phyloP scores from a whole-genome alignment of 2,888 invertebrate species.

The Nymphalis c-album region DNA sequence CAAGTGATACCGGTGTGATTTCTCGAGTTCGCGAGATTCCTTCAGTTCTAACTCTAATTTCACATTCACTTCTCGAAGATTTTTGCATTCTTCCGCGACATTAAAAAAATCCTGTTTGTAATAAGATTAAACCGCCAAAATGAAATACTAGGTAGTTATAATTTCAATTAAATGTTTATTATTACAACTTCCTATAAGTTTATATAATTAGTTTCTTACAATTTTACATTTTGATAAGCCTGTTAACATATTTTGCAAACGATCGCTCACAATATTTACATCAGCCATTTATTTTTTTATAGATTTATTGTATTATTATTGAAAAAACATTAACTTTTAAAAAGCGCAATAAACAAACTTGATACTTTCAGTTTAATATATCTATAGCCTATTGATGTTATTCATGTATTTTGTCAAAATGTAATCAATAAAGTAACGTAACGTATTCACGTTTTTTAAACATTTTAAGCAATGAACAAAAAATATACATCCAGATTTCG shows the following conservation, averaged over 20 bases:
- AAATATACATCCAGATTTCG: too few relatives aligned
- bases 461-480: too few relatives aligned
- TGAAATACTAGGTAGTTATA: neutral
- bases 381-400: too few relatives aligned
- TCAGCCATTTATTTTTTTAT: constrained; percentile 43
- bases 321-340: too few relatives aligned
- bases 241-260: constrained; percentile 60
- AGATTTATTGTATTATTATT: too few relatives aligned
- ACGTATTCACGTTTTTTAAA: too few relatives aligned
- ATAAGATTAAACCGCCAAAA: constrained; percentile 2
- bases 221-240: constrained; percentile 66
- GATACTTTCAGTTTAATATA: too few relatives aligned
- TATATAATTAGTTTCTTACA: constrained; percentile 44
- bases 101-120: constrained; percentile 55
- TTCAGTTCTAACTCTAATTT: constrained; percentile 65
- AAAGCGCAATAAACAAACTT: too few relatives aligned
- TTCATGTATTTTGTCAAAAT: too few relatives aligned
- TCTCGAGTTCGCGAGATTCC: constrained; percentile 67
- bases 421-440: too few relatives aligned
- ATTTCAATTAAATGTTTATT: neutral
- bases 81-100: constrained; percentile 63
- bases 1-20: constrained; percentile 71
- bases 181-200: neutral
- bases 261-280: constrained; percentile 45
- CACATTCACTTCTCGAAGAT: constrained; percentile 57